Evolutionary conservation across 92 coral and sea anemone species (phyloP), one percentile per base, ranked within the genome.

Genomic region (Zoanthus sansibaricus): DNA sequence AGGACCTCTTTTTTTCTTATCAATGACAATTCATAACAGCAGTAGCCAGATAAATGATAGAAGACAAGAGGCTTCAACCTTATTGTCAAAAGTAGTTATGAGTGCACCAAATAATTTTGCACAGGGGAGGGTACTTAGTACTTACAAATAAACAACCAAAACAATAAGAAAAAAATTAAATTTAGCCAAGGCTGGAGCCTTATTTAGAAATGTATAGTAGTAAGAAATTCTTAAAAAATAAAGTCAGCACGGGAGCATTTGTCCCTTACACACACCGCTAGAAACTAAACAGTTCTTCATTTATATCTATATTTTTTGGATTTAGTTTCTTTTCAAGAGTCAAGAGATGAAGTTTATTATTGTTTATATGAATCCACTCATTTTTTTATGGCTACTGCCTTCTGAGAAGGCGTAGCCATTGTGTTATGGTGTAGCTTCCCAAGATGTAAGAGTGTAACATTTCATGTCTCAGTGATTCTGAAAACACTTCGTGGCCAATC

Each of bases 21-120:
- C 82, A 32, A n/a, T 76, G 82, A 76, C 67, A 76, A 30, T 25
- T 11, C 82, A 13, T 45, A 54, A 52, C 82, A 51, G 21, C 82
- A 54, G 82, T 25, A 13, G 67, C 52, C 82, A 76, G 82, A 76
- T 13, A 67, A 17, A 76, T 51, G 82, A 76, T 51, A 52, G 52
- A 76, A 30, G 64, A 52, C 66, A 33, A 45, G 47, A 7, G 21
- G 3, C 64, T 14, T 15, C 16, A 2, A 46, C n/a, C 18, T 9
- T 15, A n/a, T 18, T 54, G 82, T 76, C 69, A 62, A 62, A 0
- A 62, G n/a, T 62, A 62, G n/a, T 62, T 62, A 17, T 31, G 4
- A 16, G 1, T n/a, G 21, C 0, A 17, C 21, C 21, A 18, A 62
- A n/a, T 17, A 49, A 49, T 49, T 49, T 49, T 49, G 9, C 8